Evolutionary conservation across 2,113 vertebrate species (phyloP).

Genomic region (Lepidothrix coronata): DNA sequence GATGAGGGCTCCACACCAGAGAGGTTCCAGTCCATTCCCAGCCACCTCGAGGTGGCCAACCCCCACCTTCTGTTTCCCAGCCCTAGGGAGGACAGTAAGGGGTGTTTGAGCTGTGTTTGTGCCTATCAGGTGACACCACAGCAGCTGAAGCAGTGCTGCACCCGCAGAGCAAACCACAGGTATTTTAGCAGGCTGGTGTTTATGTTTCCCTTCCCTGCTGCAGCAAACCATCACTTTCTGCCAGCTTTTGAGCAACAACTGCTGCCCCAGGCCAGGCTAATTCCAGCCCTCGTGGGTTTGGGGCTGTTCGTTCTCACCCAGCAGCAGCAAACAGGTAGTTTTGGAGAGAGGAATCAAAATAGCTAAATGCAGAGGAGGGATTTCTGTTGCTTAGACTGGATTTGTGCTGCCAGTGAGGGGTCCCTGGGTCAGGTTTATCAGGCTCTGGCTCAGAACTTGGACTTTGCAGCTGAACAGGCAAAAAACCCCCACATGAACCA

Average conservation of each 20-base stretch:
- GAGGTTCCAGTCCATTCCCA: neutral
- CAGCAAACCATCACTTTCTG: neutral
- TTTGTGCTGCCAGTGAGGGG: neutral
- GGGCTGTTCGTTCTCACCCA: neutral
- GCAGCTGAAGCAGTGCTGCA: neutral
- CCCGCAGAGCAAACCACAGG: conserved; percentile 39
- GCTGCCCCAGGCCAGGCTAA: neutral
- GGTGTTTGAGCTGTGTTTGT: neutral
- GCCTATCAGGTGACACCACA: neutral
- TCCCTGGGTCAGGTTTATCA: neutral
- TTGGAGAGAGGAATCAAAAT: neutral
- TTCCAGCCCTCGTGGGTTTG: neutral
- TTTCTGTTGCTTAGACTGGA: neutral
- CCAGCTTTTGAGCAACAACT: neutral
- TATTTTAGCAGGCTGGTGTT: conserved; percentile 2
- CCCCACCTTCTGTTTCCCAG: neutral
- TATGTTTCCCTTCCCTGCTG: neutral
- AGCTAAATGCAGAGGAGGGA: fast-evolving
- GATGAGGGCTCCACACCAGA: fast-evolving
- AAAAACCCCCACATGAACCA: neutral
- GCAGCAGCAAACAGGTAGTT: neutral
- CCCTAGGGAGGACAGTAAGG: neutral
- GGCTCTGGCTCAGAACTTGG: neutral
- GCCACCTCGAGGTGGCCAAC: fast-evolving
- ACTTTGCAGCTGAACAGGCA: neutral